Base-by-base conservation (phyloP, 2,797 vertebrate genomes). In the Sebastes itinus region DNA sequence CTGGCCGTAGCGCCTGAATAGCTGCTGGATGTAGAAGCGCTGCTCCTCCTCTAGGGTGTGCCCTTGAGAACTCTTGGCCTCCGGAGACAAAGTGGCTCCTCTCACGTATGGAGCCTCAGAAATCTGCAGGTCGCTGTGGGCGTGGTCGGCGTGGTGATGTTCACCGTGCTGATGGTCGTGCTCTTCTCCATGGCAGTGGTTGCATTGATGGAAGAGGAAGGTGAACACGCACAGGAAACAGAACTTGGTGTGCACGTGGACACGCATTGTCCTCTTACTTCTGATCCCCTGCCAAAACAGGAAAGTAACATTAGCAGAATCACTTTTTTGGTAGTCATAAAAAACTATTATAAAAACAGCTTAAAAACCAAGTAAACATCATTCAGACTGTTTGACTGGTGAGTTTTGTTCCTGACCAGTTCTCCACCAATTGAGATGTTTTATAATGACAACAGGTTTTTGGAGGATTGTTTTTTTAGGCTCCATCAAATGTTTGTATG, bases 181-280 rank as follows among this genome's bases (percentile, higher is more conserved):
- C 16, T 89, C 94, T 64, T 96, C 95, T 75, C 90, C 96, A 75
- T 98, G 97, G 92, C 98, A 97, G 85, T 96, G 97, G 94, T 94
- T 96, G 93, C 97, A 98, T 78, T 98, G 97, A 90, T 98, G 97
- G 92, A 97, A 98, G 87, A 99, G 89, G 93, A 99, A 97, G 67
- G 98, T 98, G 95, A 99, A 94, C 95, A 99, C 96, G 92, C 98
- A 99, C 93, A 99, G 96, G 95, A 99, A 96, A 94, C 98, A 99
- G 93, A 99, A 98, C 93, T 96, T 97, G 81, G 98, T 98, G 95
- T 98, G 98, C 88, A 96, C 92, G 87, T 98, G 97, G 93, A 99
- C 98, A 95, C 97, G 97, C 98, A 99, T 99, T 79, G 87, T 95
- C 89, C 91, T 83, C 92, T 96, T 92, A 92, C 93, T 94, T 94